phyloP scores from a whole-genome alignment of 2,888 invertebrate species.

The Phalera bucephala region DNA sequence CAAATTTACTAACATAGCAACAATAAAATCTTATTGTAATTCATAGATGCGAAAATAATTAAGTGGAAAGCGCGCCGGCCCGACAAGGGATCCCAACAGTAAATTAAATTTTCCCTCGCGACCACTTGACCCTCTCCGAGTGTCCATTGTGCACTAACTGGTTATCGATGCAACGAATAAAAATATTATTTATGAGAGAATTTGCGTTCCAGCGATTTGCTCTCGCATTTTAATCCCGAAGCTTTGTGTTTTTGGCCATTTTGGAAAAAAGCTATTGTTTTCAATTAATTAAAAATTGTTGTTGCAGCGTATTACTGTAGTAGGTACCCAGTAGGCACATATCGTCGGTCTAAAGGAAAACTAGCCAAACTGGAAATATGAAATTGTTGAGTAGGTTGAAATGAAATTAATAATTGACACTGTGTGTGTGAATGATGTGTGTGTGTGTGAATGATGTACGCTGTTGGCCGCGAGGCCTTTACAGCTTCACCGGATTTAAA shows the following conservation, averaged over 20 bases:
- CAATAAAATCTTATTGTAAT: conserved; percentile 41
- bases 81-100: conserved; percentile 44
- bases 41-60: conserved; percentile 61
- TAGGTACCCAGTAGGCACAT: no score
- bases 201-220: conserved; percentile 4
- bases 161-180: conserved; percentile 56
- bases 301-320: no score
- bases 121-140: conserved; percentile 60
- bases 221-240: not conserved
- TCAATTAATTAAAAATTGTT: no score
- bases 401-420: no score
- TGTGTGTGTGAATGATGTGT: no score
- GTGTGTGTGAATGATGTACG: no score
- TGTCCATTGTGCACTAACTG: conserved; percentile 56
- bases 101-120: conserved; percentile 63
- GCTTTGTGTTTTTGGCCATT: not conserved
- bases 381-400: no score
- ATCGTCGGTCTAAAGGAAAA: no score
- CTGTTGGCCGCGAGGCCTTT: no score
- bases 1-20: conserved; percentile 12
- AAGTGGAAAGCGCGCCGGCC: conserved; percentile 48
- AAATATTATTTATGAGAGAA: conserved; percentile 34
- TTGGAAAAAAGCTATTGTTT: no score
- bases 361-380: no score
- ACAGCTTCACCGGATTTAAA: no score